phyloP scores from a whole-genome alignment of 2,888 invertebrate species.

The Ypsolopha sequella region DNA sequence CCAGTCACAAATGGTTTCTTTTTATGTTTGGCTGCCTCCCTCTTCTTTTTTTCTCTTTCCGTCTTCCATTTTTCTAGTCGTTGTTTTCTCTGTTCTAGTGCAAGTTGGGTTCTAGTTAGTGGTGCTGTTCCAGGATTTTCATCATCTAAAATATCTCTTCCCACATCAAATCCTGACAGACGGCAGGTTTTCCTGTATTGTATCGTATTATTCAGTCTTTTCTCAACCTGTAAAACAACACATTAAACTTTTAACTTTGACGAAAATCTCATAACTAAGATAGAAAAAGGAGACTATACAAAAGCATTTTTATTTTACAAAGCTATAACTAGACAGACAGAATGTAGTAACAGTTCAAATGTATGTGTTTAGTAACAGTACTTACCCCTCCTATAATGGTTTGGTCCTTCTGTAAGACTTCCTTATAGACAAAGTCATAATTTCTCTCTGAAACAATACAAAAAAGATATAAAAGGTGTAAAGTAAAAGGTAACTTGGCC shows the following conservation, averaged over 20 bases:
- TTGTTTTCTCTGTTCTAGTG: conserved; percentile 34
- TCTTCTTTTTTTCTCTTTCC: conserved; percentile 48
- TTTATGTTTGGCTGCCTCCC: conserved; percentile 32
- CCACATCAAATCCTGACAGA: conserved; percentile 35
- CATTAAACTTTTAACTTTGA: no score
- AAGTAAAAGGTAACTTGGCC: no score
- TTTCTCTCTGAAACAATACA: conserved; percentile 9
- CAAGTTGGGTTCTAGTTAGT: conserved; percentile 19
- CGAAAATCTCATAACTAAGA: no score
- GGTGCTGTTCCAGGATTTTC: conserved; percentile 22
- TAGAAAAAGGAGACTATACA: no score
- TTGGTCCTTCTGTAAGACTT: conserved; percentile 32
- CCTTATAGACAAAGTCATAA: conserved; percentile 36
- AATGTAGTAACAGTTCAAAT: no score
- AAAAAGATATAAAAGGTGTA: no score
- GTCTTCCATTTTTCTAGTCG: conserved; percentile 55
- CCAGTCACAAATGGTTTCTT: conserved; percentile 53
- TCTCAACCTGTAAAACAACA: conserved; percentile 34
- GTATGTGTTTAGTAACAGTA: conserved; percentile 26
- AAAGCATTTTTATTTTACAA: no score
- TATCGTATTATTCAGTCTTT: conserved; percentile 32
- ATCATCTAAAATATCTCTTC: conserved; percentile 29
- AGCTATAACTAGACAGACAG: no score
- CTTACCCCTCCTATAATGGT: conserved; percentile 53
- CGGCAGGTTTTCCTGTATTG: conserved; percentile 37